Conservation (phyloP, 2,888 invertebrate species). For the Gandaritis pyraliata region DNA sequence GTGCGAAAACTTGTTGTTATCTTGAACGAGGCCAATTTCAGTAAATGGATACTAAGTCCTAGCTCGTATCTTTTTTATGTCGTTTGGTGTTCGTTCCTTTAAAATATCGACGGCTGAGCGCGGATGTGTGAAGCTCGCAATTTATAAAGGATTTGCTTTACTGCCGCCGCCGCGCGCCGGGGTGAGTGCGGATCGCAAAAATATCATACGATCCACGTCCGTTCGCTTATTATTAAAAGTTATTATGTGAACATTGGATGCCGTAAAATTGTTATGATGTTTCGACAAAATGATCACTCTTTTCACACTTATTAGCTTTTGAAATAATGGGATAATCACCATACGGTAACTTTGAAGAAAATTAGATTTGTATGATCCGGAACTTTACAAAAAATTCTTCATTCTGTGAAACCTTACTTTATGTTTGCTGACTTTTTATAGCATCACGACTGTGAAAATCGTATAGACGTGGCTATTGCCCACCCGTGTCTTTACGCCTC, state of each 20-base stretch:
- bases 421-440: slow-evolving; percentile 17
- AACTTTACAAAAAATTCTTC: slow-evolving; percentile 1
- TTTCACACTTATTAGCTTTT: not conserved
- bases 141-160: slow-evolving; percentile 80
- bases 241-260: slow-evolving; percentile 22
- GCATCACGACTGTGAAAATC: slow-evolving; percentile 6
- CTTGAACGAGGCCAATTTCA: slow-evolving; percentile 83
- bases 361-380: not conserved
- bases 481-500: slow-evolving; percentile 57
- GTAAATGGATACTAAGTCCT: slow-evolving; percentile 85
- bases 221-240: slow-evolving; percentile 39
- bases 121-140: slow-evolving; percentile 66
- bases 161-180: slow-evolving; percentile 49
- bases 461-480: slow-evolving; percentile 40
- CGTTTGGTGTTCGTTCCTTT: slow-evolving; percentile 71
- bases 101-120: slow-evolving; percentile 77
- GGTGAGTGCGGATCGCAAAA: slow-evolving; percentile 44
- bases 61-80: slow-evolving; percentile 82
- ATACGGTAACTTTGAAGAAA: not conserved
- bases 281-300: not conserved
- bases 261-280: not conserved
- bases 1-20: slow-evolving; percentile 85
- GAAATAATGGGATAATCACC: not conserved
- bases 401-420: slow-evolving; percentile 17
- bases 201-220: slow-evolving; percentile 31